Evolutionary conservation across 1,140 invertebrate genomes (phyloP), one percentile per base, ranked within the genome.

Genomic region (Calosoma granatense): DNA sequence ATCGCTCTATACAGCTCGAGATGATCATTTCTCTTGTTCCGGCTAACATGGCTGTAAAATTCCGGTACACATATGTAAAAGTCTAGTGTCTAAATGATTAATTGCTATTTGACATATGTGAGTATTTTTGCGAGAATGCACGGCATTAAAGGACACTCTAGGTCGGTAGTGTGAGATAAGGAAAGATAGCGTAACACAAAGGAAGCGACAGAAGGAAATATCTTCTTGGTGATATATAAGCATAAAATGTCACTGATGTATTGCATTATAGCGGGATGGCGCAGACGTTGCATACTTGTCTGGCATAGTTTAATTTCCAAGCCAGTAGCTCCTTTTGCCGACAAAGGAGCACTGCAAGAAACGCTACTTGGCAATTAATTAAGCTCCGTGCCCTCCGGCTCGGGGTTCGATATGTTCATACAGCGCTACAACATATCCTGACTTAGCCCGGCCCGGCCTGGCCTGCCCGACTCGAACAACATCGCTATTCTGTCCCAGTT

Each of bases 291-390:
- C 66, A 68, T 69, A 68, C 64, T 65, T 65, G 60, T 60, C 55
- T 68, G 67, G 65, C 67, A 69, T 67, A 67, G 67, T 69, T 69
- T 67, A 67, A 69, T 69, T 67, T 65, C 59, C 60, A 60, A 58
- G 59, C 59, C 57, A 54, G 60, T 63, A 64, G 59, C 57, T 59
- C 59, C 56, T 43, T 52, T 20, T 53, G 63, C 67, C 66, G 66
- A 66, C 64, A 68, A 67, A 67, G 51, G 51, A 53, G 66, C 54
- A 39, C 41, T 43, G 54, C 54, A 62, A 63, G 57, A 63, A 66
- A 61, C 61, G 53, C 59, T 51, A 64, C 52, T 56, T 57, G 56
- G 56, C 57, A 36, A 62, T 59, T 67, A 67, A 67, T 67, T 65
- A 65, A 65, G 61, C 56, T 56, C 60, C 59, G 57, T 47, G 41